Evolutionary conservation across 2,113 vertebrate species (phyloP).

Genomic region (Petaurus breviceps): DNA sequence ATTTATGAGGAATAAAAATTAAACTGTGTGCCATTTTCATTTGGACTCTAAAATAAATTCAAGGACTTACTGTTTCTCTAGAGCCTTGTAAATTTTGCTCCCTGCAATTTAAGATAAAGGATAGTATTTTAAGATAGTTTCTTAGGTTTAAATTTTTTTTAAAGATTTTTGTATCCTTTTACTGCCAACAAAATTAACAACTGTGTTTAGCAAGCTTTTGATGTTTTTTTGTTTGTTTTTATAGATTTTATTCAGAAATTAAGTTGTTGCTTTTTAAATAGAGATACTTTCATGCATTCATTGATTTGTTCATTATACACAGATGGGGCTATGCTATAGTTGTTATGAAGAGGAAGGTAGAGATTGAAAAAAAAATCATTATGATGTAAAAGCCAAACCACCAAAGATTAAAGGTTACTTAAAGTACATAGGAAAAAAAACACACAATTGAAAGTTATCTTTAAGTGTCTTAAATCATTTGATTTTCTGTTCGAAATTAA

Average conservation of each 20-base stretch:
- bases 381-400: not conserved
- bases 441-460: not conserved
- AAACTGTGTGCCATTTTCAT: constrained; percentile 5
- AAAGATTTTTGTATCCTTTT: not conserved
- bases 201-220: not conserved
- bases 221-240: not conserved
- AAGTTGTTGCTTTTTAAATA: not conserved
- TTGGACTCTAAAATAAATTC: constrained; percentile 17
- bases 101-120: not conserved
- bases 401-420: not conserved
- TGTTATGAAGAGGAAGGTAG: not conserved
- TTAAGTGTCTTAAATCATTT: not conserved
- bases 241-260: not conserved
- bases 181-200: constrained; percentile 2
- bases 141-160: constrained; percentile 14
- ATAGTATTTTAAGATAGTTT: constrained; percentile 11
- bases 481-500: not conserved
- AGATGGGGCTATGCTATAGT: not conserved
- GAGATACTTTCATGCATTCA: not conserved
- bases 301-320: not conserved
- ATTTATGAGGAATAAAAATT: constrained; percentile 8
- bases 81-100: not conserved
- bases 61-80: not conserved
- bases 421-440: not conserved
- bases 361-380: not conserved